Evolutionary conservation across 2,888 invertebrate genomes (phyloP).

Genomic region (Loripinus fragilis): DNA sequence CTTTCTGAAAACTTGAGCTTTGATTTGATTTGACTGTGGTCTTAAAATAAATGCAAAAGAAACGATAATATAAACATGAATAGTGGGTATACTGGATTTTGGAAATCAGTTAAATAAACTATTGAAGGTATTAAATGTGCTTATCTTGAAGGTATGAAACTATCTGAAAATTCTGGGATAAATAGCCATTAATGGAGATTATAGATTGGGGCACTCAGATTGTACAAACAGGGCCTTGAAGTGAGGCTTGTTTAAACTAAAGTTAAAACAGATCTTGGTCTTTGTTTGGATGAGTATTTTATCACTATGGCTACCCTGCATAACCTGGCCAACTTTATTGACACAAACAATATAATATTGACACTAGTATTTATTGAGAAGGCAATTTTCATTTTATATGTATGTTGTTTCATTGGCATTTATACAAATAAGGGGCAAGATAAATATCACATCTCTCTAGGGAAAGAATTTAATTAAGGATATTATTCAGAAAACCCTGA

Average conservation of each 20-base stretch:
- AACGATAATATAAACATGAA: no score
- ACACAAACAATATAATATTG: not conserved
- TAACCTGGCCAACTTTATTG: not conserved
- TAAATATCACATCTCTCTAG: slow-evolving; percentile 13
- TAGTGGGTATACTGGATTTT: no score
- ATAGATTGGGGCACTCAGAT: not conserved
- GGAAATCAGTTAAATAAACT: no score
- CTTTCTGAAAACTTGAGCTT: no score
- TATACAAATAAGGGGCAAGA: slow-evolving; percentile 5
- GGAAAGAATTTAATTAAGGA: slow-evolving; percentile 12
- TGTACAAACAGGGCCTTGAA: slow-evolving; percentile 2
- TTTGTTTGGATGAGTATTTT: slow-evolving; percentile 15
- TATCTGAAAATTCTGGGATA: no score
- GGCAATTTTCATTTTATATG: slow-evolving; percentile 5
- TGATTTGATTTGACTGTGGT: no score
- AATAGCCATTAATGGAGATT: slow-evolving; percentile 5
- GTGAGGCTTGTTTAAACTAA: slow-evolving; percentile 2
- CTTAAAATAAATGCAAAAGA: no score
- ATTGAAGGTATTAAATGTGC: no score
- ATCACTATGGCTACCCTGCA: slow-evolving; percentile 10
- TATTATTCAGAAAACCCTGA: slow-evolving; percentile 11
- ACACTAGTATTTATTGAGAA: slow-evolving; percentile 6
- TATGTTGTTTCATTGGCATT: slow-evolving; percentile 21
- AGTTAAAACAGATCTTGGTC: not conserved
- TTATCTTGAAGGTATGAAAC: no score